phyloP scores from a whole-genome alignment of 64 coral and sea anemone genomes.

The Anthopleura sola region DNA sequence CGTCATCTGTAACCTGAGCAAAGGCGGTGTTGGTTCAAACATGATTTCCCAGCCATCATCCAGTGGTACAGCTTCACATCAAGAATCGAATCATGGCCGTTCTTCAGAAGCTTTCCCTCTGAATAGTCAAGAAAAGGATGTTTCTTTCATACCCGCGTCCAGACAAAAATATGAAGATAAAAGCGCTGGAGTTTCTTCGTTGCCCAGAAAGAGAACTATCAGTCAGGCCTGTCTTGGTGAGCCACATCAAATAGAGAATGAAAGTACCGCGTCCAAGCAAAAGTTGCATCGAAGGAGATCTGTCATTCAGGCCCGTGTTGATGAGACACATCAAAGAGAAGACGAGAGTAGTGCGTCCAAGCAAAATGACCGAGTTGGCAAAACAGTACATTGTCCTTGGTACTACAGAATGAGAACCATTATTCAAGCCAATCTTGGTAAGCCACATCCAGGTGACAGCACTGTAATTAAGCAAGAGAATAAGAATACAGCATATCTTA shows the following conservation, averaged over 20 bases:
- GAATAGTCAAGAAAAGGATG: neutral
- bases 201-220: neutral
- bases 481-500: too few relatives aligned
- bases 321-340: neutral
- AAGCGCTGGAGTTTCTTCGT: neutral
- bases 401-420: too few relatives aligned
- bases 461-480: neutral
- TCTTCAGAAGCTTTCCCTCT: neutral
- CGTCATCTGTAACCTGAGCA: neutral
- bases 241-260: neutral
- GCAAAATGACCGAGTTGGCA: neutral
- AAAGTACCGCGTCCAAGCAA: neutral
- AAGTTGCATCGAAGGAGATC: neutral
- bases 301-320: neutral
- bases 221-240: neutral
- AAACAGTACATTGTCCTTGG: too few relatives aligned
- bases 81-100: neutral
- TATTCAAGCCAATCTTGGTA: too few relatives aligned
- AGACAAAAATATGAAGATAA: too few relatives aligned
- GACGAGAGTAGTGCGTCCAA: neutral
- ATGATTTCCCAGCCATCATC: neutral
- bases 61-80: neutral
- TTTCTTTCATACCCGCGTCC: neutral
- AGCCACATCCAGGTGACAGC: neutral
- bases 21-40: neutral